Base-by-base conservation (phyloP, 2,113 vertebrate genomes). In the Candoia aspera region DNA sequence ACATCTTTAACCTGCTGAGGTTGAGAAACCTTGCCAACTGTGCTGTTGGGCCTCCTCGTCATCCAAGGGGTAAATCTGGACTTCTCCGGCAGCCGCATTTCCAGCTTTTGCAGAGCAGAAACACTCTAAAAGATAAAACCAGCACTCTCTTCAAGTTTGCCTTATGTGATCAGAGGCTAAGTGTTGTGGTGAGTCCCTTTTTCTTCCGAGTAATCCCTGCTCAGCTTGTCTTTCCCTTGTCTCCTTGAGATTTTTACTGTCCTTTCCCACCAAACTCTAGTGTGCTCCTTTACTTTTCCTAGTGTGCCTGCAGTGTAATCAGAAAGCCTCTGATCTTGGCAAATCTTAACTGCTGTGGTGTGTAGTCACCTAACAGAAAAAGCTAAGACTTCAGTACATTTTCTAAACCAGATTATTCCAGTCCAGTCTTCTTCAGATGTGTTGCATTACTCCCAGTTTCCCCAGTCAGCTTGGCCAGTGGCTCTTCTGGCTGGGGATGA, bases 271-370 rank as follows among this genome's bases (percentile, higher is more conserved):
- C 89, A 26, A 17, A 9, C 26, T 2, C 17, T 0, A 86, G 26
- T 85, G 17, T 26, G 19, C 6, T 23, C 79, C 33, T 79, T 96
- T 93, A 64, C 95, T 95, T 95, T 96, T 96, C 12, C 93, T 93
- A 92, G 37, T 87, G 55, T 88, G 12, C 92, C 94, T 94, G 88
- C 94, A 93, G 94, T 64, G 94, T 93, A 94, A 94, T 95, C 95
- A 2, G 21, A 83, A 12, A 19, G 10, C 11, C n/a, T 37, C 59
- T 33, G 46, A 54, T 87, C 60, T 57, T 37, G 26, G 54, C 26
- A n/a, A 37, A 15, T 23, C 54, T 2, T 9, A 37, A 11, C 55
- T 62, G 49, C 8, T 86, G 73, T n/a, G 33, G 46, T 17, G 9
- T 58, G 4, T 13, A 64, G 23, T n/a, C 17, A n/a, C n/a, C n/a